Evolutionary conservation across 1,140 invertebrate genomes (phyloP).

Genomic region (Caenorhabditis briggsae): DNA sequence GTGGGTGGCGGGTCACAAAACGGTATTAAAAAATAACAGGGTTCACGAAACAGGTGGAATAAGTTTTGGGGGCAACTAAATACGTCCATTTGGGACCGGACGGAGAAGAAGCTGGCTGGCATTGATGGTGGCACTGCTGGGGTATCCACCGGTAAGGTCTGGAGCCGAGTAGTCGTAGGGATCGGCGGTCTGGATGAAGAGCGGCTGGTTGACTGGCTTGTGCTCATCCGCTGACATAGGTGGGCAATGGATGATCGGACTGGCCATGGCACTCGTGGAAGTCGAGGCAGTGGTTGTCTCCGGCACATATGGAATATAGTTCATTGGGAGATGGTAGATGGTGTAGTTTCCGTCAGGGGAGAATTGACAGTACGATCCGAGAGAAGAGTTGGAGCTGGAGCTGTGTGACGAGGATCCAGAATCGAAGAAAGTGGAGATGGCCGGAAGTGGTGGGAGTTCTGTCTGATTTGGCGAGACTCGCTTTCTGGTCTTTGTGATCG

Average conservation of each 20-base stretch:
- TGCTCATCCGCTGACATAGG: constrained; percentile 17
- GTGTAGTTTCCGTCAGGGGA: constrained; percentile 26
- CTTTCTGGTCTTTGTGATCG: background rate
- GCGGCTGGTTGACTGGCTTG: constrained; percentile 24
- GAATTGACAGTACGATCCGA: constrained; percentile 43
- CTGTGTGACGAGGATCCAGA: constrained; percentile 34
- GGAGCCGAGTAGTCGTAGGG: constrained; percentile 17
- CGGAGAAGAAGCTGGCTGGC: constrained; percentile 36
- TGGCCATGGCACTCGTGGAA: background rate
- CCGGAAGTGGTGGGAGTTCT: background rate
- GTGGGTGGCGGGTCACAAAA: background rate
- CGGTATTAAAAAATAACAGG: constrained; percentile 34
- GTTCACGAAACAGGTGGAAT: background rate
- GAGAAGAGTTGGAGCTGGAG: constrained; percentile 29
- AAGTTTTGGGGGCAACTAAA: background rate
- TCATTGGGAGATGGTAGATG: constrained; percentile 17
- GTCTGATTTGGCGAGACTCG: background rate
- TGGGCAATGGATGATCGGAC: background rate
- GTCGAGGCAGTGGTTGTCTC: background rate
- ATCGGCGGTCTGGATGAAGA: constrained; percentile 26
- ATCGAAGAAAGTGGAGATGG: constrained; percentile 31
- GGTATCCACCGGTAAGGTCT: constrained; percentile 39
- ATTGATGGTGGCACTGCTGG: constrained; percentile 37
- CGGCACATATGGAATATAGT: background rate
- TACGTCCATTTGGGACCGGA: background rate